These are phyloP conservation scores for Accipiter virgatus DNA, from an alignment of 2,113 vertebrate species.

Conservation along the genomic window DNA sequence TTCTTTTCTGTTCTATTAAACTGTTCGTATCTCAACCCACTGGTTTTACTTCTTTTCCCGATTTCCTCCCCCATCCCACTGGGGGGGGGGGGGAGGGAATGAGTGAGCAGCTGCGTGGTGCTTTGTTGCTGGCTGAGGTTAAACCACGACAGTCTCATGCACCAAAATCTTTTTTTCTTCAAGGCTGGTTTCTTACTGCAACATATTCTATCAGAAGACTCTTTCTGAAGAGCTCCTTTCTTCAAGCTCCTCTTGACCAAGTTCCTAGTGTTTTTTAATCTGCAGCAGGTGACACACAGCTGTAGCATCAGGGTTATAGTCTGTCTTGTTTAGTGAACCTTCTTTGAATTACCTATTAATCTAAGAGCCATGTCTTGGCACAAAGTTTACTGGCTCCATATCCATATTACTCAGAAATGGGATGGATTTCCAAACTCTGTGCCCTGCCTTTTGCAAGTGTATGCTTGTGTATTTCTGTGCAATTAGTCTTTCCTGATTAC, in stretches of 20 bases:
- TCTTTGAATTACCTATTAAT: background rate
- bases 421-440: background rate
- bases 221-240: background rate
- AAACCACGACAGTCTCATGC: too few species aligned
- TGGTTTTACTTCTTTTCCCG: too few species aligned
- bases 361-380: background rate
- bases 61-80: too few species aligned
- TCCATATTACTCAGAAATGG: background rate
- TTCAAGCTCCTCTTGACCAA: background rate
- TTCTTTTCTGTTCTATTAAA: too few species aligned
- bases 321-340: background rate
- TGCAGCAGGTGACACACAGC: background rate
- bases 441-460: background rate
- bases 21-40: too few species aligned
- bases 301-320: background rate
- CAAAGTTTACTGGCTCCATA: background rate
- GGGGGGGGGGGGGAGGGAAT: too few species aligned
- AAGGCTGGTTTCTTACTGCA: background rate
- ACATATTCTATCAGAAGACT: background rate
- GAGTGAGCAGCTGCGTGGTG: too few species aligned
- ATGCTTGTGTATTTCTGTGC: background rate
- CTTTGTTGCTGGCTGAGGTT: too few species aligned
- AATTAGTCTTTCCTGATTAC: background rate
- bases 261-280: background rate
- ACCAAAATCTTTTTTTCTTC: background rate